Conservation (phyloP, 2,888 invertebrate genomes). For the Thera obeliscata region DNA sequence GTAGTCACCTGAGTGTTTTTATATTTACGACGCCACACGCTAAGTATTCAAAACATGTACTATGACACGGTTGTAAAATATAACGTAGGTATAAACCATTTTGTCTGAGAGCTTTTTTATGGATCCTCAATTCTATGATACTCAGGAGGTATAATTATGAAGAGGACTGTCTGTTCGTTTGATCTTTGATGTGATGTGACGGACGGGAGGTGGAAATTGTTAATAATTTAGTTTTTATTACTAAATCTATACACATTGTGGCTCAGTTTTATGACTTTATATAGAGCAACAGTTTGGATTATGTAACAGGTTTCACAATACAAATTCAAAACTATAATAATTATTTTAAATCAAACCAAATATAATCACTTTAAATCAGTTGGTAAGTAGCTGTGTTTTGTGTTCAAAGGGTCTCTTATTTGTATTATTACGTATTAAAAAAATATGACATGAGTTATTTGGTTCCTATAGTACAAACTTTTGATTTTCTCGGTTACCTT, state of each 20-base stretch:
- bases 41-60: constrained; percentile 31
- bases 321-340: too few species aligned
- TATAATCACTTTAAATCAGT: too few species aligned
- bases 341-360: too few species aligned
- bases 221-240: constrained; percentile 5
- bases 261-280: neutral
- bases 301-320: too few species aligned
- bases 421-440: too few species aligned
- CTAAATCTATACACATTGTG: neutral
- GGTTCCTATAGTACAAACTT: too few species aligned
- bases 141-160: constrained; percentile 31
- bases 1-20: constrained; percentile 69
- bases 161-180: constrained; percentile 33
- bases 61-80: constrained; percentile 34
- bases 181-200: constrained; percentile 42
- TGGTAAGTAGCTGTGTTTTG: too few species aligned
- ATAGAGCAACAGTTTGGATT: too few species aligned
- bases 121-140: constrained; percentile 29
- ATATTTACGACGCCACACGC: constrained; percentile 50
- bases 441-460: neutral
- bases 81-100: constrained; percentile 31
- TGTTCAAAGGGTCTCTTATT: too few species aligned
- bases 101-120: constrained; percentile 44
- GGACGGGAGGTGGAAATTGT: constrained; percentile 34
- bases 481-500: too few species aligned